Conservation (phyloP, 2,113 vertebrate species). For the Vanacampus margaritifer region DNA sequence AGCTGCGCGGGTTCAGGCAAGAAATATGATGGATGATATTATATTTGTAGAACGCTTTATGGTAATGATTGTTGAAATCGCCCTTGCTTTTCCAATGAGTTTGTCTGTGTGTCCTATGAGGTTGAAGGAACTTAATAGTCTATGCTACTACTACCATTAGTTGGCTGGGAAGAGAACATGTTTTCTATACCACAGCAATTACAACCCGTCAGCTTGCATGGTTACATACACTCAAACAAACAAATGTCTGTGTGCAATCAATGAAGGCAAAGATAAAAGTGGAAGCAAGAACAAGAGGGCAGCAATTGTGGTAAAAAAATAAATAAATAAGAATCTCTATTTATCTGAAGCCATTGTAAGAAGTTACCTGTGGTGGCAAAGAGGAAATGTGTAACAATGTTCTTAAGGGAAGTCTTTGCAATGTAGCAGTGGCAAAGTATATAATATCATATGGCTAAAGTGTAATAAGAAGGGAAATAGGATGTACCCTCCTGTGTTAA, state of each 20-base stretch:
- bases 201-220: background rate
- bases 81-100: background rate
- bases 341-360: too few relatives aligned
- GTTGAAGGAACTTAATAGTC: conserved; percentile 20
- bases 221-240: background rate
- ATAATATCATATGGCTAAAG: background rate
- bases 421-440: too few relatives aligned
- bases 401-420: too few relatives aligned
- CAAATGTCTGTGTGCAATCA: background rate
- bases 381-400: too few relatives aligned
- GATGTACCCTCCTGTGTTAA: background rate
- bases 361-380: too few relatives aligned
- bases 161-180: conserved; percentile 19
- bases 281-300: background rate
- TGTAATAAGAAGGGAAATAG: background rate
- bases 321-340: background rate
- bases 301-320: background rate
- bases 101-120: conserved; percentile 7
- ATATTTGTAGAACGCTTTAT: background rate
- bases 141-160: conserved; percentile 22
- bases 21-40: background rate
- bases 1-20: background rate
- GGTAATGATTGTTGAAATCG: background rate
- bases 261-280: background rate
- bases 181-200: conserved; percentile 2